A percentile compares a stretch with the other conserved stretches of the same genome.
These are phyloP conservation scores for Orthonyx spaldingii DNA, from an alignment of 2,113 vertebrate species.

Conservation along the genomic window DNA sequence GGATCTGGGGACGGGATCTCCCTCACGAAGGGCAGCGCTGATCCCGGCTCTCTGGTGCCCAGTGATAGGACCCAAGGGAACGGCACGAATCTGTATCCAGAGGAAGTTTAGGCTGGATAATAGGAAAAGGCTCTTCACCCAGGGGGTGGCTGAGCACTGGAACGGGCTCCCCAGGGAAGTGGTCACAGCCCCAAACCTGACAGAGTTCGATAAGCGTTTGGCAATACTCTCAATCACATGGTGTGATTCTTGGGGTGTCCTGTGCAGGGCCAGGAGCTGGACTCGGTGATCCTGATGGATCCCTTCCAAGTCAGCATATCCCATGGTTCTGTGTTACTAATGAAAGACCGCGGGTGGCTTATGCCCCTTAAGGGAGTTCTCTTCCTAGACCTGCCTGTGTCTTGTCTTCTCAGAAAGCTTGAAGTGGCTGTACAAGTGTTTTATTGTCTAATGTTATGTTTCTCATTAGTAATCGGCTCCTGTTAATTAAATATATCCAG, in stretches of 20 bases:
- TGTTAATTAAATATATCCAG: not conserved
- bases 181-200: not conserved
- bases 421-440: not conserved
- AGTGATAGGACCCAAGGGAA: not conserved
- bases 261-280: not conserved
- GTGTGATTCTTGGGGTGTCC: not conserved
- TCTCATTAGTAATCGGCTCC: not conserved
- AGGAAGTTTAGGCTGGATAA: not conserved
- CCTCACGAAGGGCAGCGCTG: not conserved
- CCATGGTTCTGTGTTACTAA: not conserved
- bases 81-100: not conserved
- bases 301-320: not conserved
- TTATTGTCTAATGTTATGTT: not conserved
- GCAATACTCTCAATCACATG: not conserved
- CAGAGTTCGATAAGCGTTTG: not conserved
- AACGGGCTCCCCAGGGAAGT: not conserved
- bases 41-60: not conserved
- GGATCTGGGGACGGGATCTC: not conserved
- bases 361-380: fast-evolving
- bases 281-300: not conserved
- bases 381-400: fast-evolving
- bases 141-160: not conserved
- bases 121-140: too few relatives aligned
- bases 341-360: not conserved
- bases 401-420: not conserved